Evolutionary conservation across 2,888 invertebrate genomes (phyloP).

Genomic region (Orthonychiurus folsomi): DNA sequence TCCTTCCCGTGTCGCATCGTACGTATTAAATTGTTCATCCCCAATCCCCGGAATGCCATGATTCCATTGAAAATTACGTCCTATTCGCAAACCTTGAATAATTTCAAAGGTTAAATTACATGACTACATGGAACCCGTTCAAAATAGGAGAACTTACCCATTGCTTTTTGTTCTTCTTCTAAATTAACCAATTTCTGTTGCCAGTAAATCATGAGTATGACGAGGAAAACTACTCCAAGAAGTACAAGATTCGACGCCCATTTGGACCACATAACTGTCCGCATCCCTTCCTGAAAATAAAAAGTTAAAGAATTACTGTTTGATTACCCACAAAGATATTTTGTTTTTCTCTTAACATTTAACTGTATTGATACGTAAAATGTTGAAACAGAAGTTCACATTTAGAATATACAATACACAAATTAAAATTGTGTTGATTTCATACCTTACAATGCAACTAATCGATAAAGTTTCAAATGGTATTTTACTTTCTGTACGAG

Average conservation of each 20-base stretch:
- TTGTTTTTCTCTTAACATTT: too few species aligned
- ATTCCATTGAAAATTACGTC: neutral
- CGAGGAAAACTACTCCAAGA: conserved; percentile 33
- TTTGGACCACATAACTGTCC: conserved; percentile 40
- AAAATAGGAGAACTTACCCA: conserved; percentile 26
- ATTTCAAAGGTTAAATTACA: neutral
- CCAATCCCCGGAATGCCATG: neutral
- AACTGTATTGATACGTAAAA: too few species aligned
- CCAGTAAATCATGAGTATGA: conserved; percentile 39
- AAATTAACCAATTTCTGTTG: conserved; percentile 37
- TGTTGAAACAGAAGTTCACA: too few species aligned
- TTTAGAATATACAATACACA: too few species aligned
- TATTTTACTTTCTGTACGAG: too few species aligned
- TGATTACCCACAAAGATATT: too few species aligned
- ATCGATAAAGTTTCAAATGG: too few species aligned
- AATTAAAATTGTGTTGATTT: too few species aligned
- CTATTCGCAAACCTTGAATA: neutral
- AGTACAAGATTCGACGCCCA: conserved; percentile 38
- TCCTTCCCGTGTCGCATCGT: neutral
- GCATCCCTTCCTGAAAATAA: conserved; percentile 31
- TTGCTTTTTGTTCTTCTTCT: conserved; percentile 37
- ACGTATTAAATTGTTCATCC: neutral
- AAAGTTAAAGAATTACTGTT: neutral
- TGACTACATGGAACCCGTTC: neutral
- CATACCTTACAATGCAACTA: too few species aligned